phyloP scores from a whole-genome alignment of 2,888 invertebrate genomes.

The Bruchidius siliquastri region DNA sequence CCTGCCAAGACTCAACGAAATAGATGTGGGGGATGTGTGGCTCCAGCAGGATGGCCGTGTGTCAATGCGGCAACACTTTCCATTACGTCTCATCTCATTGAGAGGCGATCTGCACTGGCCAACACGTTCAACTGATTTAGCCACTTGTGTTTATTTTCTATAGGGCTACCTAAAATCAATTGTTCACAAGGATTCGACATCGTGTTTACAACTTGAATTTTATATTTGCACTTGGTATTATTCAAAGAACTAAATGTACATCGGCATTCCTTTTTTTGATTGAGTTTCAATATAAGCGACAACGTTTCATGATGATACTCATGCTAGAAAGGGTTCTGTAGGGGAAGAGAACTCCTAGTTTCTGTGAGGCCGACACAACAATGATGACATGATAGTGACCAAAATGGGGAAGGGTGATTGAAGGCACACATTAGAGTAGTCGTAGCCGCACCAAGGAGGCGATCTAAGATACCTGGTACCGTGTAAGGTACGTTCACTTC shows the following conservation, averaged over 20 bases:
- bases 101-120: conserved; percentile 11
- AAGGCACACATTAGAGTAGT: no score
- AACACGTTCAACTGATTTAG: conserved; percentile 12
- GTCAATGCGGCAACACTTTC: conserved; percentile 10
- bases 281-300: neutral
- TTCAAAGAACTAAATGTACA: neutral
- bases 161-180: conserved; percentile 14
- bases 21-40: conserved; percentile 12
- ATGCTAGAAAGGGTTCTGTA: no score
- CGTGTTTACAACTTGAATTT: neutral
- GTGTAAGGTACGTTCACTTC: no score
- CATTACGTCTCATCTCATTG: conserved; percentile 10
- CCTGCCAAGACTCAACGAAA: conserved; percentile 8
- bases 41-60: conserved; percentile 14
- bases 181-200: conserved; percentile 1
- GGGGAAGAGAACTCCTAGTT: no score
- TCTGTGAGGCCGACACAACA: no score
- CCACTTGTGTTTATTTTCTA: conserved; percentile 14
- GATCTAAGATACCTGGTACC: no score
- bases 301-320: no score
- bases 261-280: neutral
- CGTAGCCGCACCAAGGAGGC: no score
- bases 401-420: no score
- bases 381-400: no score
- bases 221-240: neutral